A percentile compares a stretch with the other conserved stretches of the same genome.
Evolutionary conservation across 2,888 invertebrate species (phyloP).

Genomic region (Macrophya annulata): DNA sequence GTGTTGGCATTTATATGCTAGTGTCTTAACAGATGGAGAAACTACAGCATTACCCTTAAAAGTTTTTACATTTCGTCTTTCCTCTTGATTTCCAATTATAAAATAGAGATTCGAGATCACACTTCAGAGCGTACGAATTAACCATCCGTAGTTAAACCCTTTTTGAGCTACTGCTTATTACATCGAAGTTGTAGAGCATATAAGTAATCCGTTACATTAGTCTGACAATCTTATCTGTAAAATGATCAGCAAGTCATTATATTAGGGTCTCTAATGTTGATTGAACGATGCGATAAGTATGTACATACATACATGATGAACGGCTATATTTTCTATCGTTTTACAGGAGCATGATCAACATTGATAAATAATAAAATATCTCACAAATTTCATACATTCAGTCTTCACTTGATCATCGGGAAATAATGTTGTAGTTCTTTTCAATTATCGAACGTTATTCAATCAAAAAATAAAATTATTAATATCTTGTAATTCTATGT

Average conservation of each 20-base stretch:
- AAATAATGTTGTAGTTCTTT: neutral
- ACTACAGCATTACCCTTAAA: neutral
- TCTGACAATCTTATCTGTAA: neutral
- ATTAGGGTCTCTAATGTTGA: neutral
- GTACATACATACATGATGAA: neutral
- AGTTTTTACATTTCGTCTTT: neutral
- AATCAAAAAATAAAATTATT: neutral
- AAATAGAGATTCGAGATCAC: neutral
- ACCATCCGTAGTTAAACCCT: neutral
- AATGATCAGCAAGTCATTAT: neutral
- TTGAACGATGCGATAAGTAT: too few relatives aligned
- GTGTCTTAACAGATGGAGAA: neutral
- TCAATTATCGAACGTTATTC: neutral
- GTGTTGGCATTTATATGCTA: neutral
- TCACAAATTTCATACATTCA: too few relatives aligned
- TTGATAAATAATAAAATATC: conserved; percentile 10
- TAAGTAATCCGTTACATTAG: neutral
- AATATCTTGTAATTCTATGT: neutral
- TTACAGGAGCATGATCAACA: neutral
- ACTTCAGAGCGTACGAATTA: neutral
- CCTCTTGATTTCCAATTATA: neutral
- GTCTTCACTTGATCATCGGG: neutral
- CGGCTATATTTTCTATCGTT: neutral
- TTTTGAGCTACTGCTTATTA: neutral
- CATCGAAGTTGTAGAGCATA: neutral